phyloP scores from a whole-genome alignment of 2,797 vertebrate species.

The Hafferia zeledoni region DNA sequence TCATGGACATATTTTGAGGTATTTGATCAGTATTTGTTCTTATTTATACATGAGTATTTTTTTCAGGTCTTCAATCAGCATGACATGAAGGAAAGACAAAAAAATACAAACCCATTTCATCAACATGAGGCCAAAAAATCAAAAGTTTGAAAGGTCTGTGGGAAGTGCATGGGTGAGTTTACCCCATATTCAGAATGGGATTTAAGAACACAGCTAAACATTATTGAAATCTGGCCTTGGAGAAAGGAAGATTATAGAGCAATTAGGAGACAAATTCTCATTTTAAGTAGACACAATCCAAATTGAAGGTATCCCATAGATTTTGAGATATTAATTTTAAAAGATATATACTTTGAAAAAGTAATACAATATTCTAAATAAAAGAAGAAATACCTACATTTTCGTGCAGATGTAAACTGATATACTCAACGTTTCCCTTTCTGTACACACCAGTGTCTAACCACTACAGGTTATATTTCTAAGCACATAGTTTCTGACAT shows the following conservation, averaged over 20 bases:
- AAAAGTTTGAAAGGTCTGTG: neutral
- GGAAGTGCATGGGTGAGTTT: neutral
- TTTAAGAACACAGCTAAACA: neutral
- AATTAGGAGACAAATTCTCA: neutral
- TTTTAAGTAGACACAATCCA: neutral
- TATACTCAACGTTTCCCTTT: neutral
- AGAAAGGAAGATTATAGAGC: neutral
- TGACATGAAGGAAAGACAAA: neutral
- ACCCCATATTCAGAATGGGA: neutral
- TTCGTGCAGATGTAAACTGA: neutral
- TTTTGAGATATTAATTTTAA: neutral
- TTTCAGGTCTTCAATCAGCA: neutral
- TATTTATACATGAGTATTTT: neutral
- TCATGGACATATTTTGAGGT: conserved; percentile 21
- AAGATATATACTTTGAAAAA: neutral
- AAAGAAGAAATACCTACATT: neutral
- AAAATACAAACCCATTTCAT: neutral
- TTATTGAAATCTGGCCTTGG: neutral
- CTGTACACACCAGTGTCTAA: neutral
- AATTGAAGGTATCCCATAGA: neutral
- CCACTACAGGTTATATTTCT: neutral
- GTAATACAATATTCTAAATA: neutral
- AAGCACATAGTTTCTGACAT: neutral
- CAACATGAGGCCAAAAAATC: neutral
- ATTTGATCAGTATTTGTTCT: conserved; percentile 1